Percentiles rank a stretch among this genome's conserved stretches.
These are phyloP conservation scores for Parthenolecanium corni DNA, from an alignment of 2,888 invertebrate genomes.

Conservation along the genomic window DNA sequence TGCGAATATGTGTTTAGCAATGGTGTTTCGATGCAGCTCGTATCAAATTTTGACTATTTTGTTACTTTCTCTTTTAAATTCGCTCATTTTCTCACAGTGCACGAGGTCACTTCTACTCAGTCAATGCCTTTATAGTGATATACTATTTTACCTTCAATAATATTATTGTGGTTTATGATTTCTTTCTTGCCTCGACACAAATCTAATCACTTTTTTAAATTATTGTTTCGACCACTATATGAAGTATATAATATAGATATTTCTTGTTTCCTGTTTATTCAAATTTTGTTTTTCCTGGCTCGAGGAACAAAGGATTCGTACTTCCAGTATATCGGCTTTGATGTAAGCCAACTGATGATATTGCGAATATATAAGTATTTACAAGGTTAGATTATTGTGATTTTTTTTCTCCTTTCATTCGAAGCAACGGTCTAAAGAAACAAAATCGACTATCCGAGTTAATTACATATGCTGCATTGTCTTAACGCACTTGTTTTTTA, in stretches of 20 bases:
- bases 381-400: no score
- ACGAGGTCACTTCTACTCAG: background rate
- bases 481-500: no score
- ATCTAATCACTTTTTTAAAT: background rate
- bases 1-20: no score
- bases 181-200: background rate
- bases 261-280: no score
- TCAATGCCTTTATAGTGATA: background rate
- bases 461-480: no score
- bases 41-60: background rate
- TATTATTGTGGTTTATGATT: background rate
- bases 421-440: no score
- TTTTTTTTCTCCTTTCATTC: no score
- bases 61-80: background rate
- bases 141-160: background rate
- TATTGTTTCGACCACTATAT: no score
- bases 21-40: background rate
- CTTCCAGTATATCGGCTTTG: background rate
- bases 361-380: no score
- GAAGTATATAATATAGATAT: no score
- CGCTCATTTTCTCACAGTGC: background rate
- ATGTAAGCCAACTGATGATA: background rate
- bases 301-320: background rate
- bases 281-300: no score
- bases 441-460: no score